These are phyloP conservation scores for Mus caroli DNA, from an alignment of 2,797 vertebrate species.

Conservation along the genomic window DNA sequence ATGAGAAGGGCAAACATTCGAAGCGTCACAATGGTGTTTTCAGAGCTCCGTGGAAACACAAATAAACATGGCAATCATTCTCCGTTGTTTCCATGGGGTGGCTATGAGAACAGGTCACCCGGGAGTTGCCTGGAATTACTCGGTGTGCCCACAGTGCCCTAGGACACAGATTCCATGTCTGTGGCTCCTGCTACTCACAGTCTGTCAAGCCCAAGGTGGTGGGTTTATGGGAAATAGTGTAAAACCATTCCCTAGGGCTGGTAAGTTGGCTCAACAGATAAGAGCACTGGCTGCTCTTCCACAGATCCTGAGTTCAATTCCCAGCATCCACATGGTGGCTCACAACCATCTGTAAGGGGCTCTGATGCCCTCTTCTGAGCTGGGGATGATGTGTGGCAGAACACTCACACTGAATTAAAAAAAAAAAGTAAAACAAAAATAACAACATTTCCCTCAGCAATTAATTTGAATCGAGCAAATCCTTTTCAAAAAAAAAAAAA, in stretches of 20 bases:
- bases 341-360: neutral
- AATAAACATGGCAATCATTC: constrained; percentile 72
- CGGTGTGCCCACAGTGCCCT: constrained; percentile 69
- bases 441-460: constrained; percentile 77
- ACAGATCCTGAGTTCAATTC: neutral
- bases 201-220: constrained; percentile 73
- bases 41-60: constrained; percentile 65
- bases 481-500: constrained; percentile 50
- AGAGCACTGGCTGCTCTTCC: neutral
- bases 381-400: neutral
- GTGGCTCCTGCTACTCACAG: constrained; percentile 54
- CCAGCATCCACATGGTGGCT: neutral
- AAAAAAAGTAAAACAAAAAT: neutral
- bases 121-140: constrained; percentile 70
- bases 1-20: constrained; percentile 66
- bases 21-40: constrained; percentile 49
- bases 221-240: constrained; percentile 83
- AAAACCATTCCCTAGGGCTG: constrained; percentile 71
- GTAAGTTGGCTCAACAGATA: neutral
- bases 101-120: constrained; percentile 24
- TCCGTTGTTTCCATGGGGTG: constrained; percentile 67
- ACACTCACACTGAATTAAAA: neutral
- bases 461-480: constrained; percentile 79
- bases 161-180: constrained; percentile 70
- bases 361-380: neutral